phyloP scores from a whole-genome alignment of 1,140 invertebrate species.

The Zaprionus inermis region DNA sequence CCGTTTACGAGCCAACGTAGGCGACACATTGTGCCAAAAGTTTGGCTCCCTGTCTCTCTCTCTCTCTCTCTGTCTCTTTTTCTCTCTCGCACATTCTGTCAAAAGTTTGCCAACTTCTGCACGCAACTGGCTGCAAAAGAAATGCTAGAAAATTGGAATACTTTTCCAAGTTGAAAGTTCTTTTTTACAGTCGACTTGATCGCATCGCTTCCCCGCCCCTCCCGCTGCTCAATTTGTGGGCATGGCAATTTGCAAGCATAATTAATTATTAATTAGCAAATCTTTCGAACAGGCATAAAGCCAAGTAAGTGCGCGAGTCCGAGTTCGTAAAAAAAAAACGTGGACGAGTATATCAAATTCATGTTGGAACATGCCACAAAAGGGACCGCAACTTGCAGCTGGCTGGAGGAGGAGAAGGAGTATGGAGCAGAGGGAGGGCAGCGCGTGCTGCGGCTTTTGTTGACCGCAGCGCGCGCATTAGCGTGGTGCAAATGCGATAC shows the following conservation, averaged over 20 bases:
- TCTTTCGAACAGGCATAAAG: constrained; percentile 59
- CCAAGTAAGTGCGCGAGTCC: constrained; percentile 60
- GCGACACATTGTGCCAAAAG: constrained; percentile 75
- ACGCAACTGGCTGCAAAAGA: constrained; percentile 43
- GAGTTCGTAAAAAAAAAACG: constrained; percentile 1
- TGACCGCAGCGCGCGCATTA: constrained; percentile 75
- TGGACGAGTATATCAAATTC: constrained; percentile 57
- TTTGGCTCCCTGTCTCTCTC: constrained; percentile 29
- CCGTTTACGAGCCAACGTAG: constrained; percentile 21
- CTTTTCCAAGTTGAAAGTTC: constrained; percentile 67
- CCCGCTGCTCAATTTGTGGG: constrained; percentile 10
- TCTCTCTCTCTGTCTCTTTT: not conserved
- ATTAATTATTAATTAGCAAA: constrained; percentile 81
- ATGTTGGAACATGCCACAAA: constrained; percentile 71
- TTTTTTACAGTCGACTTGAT: constrained; percentile 7
- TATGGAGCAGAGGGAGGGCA: constrained; percentile 22
- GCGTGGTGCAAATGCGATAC: constrained; percentile 59
- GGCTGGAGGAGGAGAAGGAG: not conserved
- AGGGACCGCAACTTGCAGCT: constrained; percentile 33
- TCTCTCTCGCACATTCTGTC: constrained; percentile 1
- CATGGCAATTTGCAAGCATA: constrained; percentile 67
- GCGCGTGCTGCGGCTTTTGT: constrained; percentile 73
- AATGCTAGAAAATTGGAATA: constrained; percentile 77
- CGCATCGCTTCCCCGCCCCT: not conserved
- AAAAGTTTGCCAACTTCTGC: constrained; percentile 60